phyloP scores from a whole-genome alignment of 1,140 invertebrate species.

The Aphelenchoides besseyi region DNA sequence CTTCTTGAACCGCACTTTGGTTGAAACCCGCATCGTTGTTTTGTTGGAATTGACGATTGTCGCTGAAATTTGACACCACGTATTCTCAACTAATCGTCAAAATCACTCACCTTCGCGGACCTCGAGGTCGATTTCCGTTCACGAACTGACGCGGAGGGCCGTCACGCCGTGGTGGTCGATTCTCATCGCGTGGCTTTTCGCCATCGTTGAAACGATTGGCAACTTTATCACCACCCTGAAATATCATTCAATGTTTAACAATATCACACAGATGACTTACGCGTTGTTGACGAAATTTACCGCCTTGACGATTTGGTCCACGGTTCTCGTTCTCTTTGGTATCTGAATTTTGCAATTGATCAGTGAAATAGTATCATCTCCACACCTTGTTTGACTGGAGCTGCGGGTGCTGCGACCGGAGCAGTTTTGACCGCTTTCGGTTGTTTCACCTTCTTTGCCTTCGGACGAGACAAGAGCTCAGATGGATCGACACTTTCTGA shows the following conservation, averaged over 20 bases:
- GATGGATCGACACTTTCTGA: conserved; percentile 12
- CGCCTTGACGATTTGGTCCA: neutral
- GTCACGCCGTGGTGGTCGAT: conserved; percentile 1
- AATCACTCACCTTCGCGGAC: neutral
- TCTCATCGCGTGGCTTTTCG: conserved; percentile 2
- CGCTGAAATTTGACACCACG: conserved; percentile 23
- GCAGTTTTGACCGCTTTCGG: neutral
- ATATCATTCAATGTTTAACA: neutral
- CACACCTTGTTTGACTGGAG: conserved; percentile 6
- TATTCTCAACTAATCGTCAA: too few relatives aligned
- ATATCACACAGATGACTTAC: neutral
- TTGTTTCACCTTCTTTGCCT: conserved; percentile 17
- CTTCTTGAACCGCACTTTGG: too few relatives aligned
- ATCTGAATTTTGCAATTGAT: neutral
- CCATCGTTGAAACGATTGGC: neutral
- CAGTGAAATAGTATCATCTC: too few relatives aligned
- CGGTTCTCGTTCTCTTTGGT: conserved; percentile 15
- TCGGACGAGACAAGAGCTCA: conserved; percentile 6
- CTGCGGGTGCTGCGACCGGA: conserved; percentile 2
- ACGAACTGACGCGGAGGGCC: neutral
- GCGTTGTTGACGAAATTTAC: neutral
- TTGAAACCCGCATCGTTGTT: too few relatives aligned
- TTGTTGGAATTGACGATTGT: conserved; percentile 9
- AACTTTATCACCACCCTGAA: neutral
- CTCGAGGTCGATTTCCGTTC: neutral